phyloP scores from a whole-genome alignment of 2,888 invertebrate species.

The Polietes domitor region DNA sequence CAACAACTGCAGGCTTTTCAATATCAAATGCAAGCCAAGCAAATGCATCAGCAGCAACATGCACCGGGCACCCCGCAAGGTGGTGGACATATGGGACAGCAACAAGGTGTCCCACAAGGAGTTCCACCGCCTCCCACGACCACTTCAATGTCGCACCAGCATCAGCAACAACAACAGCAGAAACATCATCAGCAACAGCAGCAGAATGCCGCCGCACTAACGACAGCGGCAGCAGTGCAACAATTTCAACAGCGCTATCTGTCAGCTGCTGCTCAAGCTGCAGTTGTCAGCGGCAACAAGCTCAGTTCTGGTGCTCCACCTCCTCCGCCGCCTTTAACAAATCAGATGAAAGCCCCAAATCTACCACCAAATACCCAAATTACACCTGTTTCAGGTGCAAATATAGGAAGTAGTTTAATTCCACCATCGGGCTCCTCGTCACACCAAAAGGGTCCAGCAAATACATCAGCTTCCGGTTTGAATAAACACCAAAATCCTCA shows the following conservation, averaged over 20 bases:
- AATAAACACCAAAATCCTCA: slow-evolving; percentile 52
- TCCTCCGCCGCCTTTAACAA: slow-evolving; percentile 68
- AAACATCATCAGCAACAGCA: slow-evolving; percentile 71
- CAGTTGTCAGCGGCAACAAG: slow-evolving; percentile 64
- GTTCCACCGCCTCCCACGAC: slow-evolving; percentile 69
- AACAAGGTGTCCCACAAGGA: slow-evolving; percentile 51
- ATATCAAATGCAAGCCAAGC: slow-evolving; percentile 81
- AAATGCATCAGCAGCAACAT: slow-evolving; percentile 70
- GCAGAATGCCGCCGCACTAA: slow-evolving; percentile 65
- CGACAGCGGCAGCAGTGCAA: slow-evolving; percentile 67
- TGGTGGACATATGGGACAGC: slow-evolving; percentile 59
- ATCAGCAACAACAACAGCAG: slow-evolving; percentile 69
- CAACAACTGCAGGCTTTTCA: slow-evolving; percentile 75
- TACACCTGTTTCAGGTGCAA: slow-evolving; percentile 70
- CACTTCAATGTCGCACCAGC: slow-evolving; percentile 67
- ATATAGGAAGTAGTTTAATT: slow-evolving; percentile 39
- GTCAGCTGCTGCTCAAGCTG: slow-evolving; percentile 67
- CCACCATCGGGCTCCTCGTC: slow-evolving; percentile 10
- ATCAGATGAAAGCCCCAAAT: slow-evolving; percentile 73
- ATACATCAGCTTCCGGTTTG: slow-evolving; percentile 30
- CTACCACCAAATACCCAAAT: slow-evolving; percentile 73
- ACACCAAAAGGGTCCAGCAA: slow-evolving; percentile 32
- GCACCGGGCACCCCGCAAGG: slow-evolving; percentile 67
- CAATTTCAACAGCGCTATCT: slow-evolving; percentile 72
- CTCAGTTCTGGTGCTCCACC: slow-evolving; percentile 68